A percentile compares a stretch with the other conserved stretches of the same genome.
phyloP scores from a whole-genome alignment of 2,888 invertebrate species.

The Ectemnius lituratus region DNA sequence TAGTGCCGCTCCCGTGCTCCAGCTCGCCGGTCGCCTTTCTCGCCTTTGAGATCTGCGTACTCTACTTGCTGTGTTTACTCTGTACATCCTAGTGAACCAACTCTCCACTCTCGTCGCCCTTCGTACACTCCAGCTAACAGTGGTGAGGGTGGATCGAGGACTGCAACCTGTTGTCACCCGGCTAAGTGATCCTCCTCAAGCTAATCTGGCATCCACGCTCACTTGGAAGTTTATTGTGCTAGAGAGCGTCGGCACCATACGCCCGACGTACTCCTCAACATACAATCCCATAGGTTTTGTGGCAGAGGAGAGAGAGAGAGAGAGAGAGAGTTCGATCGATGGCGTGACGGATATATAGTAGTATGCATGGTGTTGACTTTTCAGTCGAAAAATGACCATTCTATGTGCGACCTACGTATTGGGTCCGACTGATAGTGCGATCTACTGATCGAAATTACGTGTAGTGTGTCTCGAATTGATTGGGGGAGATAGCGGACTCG shows the following conservation, averaged over 20 bases:
- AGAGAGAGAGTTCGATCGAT: neutral
- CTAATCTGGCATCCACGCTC: neutral
- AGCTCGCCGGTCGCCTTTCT: conserved; percentile 52
- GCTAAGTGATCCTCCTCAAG: neutral
- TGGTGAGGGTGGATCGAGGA: neutral
- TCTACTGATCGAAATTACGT: too few relatives aligned
- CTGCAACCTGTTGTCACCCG: conserved; percentile 4
- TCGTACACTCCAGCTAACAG: too few relatives aligned
- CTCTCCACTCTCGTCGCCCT: too few relatives aligned
- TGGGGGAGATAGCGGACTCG: too few relatives aligned
- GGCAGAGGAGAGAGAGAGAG: neutral
- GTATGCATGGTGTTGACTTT: too few relatives aligned
- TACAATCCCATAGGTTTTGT: neutral
- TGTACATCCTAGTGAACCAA: neutral
- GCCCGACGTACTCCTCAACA: neutral
- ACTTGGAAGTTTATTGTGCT: neutral
- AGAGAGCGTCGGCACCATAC: neutral
- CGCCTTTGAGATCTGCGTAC: neutral
- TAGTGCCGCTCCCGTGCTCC: conserved; percentile 64
- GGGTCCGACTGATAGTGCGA: too few relatives aligned
- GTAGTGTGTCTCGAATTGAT: too few relatives aligned
- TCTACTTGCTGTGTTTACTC: conserved; percentile 15
- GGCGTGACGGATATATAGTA: too few relatives aligned
- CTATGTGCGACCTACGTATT: too few relatives aligned
- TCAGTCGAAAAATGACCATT: too few relatives aligned